Percentiles rank a stretch among this genome's conserved stretches.
phyloP scores from a whole-genome alignment of 2,888 invertebrate species.

The Ornithoptera priamus region DNA sequence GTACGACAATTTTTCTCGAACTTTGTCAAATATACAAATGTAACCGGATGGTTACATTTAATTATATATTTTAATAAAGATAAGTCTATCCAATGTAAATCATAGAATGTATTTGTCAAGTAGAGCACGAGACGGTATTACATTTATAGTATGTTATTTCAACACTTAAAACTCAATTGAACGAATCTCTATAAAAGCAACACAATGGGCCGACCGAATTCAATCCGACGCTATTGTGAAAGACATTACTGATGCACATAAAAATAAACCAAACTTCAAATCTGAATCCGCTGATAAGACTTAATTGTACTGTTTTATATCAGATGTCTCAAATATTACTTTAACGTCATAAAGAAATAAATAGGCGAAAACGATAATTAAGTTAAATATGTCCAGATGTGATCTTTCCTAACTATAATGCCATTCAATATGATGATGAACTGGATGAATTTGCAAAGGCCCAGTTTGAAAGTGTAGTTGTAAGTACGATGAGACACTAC shows the following conservation, averaged over 20 bases:
- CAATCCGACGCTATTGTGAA: slow-evolving; percentile 24
- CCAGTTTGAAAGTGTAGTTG: too few species aligned
- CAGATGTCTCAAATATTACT: not conserved
- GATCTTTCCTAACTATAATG: too few species aligned
- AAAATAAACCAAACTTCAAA: slow-evolving; percentile 13
- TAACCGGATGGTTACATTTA: not conserved
- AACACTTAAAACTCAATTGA: slow-evolving; percentile 20
- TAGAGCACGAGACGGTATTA: not conserved
- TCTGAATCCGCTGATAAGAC: not conserved
- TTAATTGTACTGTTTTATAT: not conserved
- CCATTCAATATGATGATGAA: too few species aligned
- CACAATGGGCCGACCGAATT: slow-evolving; percentile 22
- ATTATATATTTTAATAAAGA: not conserved
- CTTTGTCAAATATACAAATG: not conserved
- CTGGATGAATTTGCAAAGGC: too few species aligned
- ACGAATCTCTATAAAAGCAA: slow-evolving; percentile 11
- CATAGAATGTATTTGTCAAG: not conserved
- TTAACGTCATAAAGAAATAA: too few species aligned
- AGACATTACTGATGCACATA: slow-evolving; percentile 14
- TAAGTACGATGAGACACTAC: too few species aligned
- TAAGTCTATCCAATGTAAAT: not conserved
- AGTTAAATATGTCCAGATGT: too few species aligned
- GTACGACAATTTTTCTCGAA: not conserved
- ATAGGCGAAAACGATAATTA: too few species aligned
- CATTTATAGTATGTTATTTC: slow-evolving; percentile 4